Evolutionary conservation across 1,140 invertebrate genomes (phyloP), one percentile per base, ranked within the genome.

Genomic region (Mya arenaria): DNA sequence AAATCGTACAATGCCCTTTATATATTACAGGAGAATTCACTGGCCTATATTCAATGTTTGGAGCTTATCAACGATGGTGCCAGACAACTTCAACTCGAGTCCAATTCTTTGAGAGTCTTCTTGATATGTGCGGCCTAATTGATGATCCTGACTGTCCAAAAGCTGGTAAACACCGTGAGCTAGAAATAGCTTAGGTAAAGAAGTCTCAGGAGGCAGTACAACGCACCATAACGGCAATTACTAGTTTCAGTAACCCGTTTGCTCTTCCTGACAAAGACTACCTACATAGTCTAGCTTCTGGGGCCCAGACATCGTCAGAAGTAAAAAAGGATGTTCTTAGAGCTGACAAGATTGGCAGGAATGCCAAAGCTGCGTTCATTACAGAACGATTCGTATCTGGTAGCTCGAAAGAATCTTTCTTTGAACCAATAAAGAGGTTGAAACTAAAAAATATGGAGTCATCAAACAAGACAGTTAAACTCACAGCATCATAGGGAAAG

Each of bases 371-470:
- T 41, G 44, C 25, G 0, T 88, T 88, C 65, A 81, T 86, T 25
- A 34, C 60, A 36, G 72, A 81, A 3, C 60, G 85, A 37, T 65
- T 88, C 2, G 62, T 85, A 60, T 71, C 15, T 69, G 52, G 68
- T 6, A 41, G 83, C n/a, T 60, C 80, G 15, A n/a, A n/a, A n/a
- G n/a, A n/a, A n/a, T n/a, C n/a, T n/a, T 86, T 88, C 72, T 88
- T 85, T 58, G 80, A 88, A 75, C 86, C 83, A 34, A 72, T 85
- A 23, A 80, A 81, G 62, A 37, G 68, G 60, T 15, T 72, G 37
- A 84, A 83, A 6, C 62, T 87, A 23, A 87, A 82, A 65, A 85
- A 74, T 5, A 60, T 86, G 63, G 71, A 37, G 30, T 34, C 79
- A 34, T 66, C 73, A 69, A 60, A 25, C 28, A 87, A 87, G 55